A percentile compares a stretch with the other conserved stretches of the same genome.
These are phyloP conservation scores for Phocides pigmalion DNA, from an alignment of 1,140 invertebrate species.

Conservation along the genomic window DNA sequence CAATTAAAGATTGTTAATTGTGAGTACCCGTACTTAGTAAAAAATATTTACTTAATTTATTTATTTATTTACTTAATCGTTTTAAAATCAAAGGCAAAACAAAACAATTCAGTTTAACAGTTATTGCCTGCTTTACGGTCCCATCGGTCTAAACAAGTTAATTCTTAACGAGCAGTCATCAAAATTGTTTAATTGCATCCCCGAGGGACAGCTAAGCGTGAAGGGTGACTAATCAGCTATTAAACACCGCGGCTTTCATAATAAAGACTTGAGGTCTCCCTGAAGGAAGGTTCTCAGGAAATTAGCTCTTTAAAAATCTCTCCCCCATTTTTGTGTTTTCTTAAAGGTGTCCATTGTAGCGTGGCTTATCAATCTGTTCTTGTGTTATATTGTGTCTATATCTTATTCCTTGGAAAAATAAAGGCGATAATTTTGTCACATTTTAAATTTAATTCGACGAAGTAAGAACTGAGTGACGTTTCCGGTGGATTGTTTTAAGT, in stretches of 20 bases:
- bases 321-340: constrained; percentile 37
- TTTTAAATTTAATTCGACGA: constrained; percentile 23
- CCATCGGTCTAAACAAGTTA: constrained; percentile 66
- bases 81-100: constrained; percentile 28
- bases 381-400: constrained; percentile 39
- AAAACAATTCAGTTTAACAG: constrained; percentile 15
- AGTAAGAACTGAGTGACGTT: neutral
- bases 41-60: too few species aligned
- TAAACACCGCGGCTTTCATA: constrained; percentile 48
- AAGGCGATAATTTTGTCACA: constrained; percentile 35
- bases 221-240: constrained; percentile 67
- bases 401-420: constrained; percentile 35
- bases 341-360: constrained; percentile 43
- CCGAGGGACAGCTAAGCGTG: constrained; percentile 59
- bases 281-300: constrained; percentile 50
- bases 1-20: too few species aligned
- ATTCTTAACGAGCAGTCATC: constrained; percentile 73
- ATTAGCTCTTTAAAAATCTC: constrained; percentile 59
- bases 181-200: constrained; percentile 78
- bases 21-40: too few species aligned
- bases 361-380: constrained; percentile 13
- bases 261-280: constrained; percentile 45
- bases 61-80: constrained; percentile 2
- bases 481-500: constrained; percentile 31
- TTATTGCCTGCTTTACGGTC: constrained; percentile 43